These are phyloP conservation scores for Pyrgus malvae DNA, from an alignment of 2,888 invertebrate species.

Conservation along the genomic window DNA sequence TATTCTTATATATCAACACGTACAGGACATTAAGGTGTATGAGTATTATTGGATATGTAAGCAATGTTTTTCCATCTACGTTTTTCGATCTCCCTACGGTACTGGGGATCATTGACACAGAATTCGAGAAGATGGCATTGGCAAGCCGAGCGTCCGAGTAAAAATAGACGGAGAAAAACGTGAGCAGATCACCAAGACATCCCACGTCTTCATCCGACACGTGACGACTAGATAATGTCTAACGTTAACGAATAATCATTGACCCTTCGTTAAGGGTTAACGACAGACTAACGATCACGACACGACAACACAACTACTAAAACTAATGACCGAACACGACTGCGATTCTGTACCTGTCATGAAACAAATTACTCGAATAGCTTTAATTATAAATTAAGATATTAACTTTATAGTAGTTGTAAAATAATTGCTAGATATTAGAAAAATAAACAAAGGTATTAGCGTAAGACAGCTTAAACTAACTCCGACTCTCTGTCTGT, in stretches of 20 bases:
- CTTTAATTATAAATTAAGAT: too few species aligned
- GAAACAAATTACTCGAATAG: not conserved
- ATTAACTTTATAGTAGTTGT: too few species aligned
- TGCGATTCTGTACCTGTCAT: not conserved
- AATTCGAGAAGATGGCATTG: slow-evolving; percentile 1
- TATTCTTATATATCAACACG: slow-evolving; percentile 12
- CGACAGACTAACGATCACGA: slow-evolving; percentile 9
- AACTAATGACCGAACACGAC: not conserved
- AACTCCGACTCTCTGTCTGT: too few species aligned
- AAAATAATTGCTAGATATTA: too few species aligned
- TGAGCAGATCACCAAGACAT: slow-evolving; percentile 1
- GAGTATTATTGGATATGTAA: not conserved
- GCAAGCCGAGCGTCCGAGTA: slow-evolving; percentile 15
- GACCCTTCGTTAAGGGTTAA: slow-evolving; percentile 5
- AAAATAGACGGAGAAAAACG: slow-evolving; percentile 20
- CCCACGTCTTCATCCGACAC: not conserved
- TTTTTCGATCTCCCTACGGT: not conserved
- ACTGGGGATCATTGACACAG: slow-evolving; percentile 22
- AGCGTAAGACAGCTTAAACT: too few species aligned
- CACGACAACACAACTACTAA: not conserved
- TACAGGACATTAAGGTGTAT: slow-evolving; percentile 6
- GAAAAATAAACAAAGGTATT: too few species aligned
- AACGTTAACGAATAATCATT: slow-evolving; percentile 6
- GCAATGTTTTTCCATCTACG: slow-evolving; percentile 6
- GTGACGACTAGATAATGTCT: slow-evolving; percentile 9